phyloP scores from a whole-genome alignment of 2,113 vertebrate genomes.

The Perca fluviatilis region DNA sequence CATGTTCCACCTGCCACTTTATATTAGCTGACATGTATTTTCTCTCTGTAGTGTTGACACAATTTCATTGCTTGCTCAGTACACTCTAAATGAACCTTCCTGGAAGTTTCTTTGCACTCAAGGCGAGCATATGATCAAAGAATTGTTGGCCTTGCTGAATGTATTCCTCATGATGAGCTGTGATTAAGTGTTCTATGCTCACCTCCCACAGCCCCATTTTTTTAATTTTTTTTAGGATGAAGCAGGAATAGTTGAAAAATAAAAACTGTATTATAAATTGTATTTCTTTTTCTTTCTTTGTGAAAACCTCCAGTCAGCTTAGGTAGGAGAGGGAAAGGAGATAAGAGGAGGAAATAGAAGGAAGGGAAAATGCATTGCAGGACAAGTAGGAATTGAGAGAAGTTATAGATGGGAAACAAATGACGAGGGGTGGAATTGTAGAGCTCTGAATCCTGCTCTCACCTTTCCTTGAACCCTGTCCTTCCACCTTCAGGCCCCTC shows the following conservation, averaged over 20 bases:
- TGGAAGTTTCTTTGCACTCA: constrained; percentile 37
- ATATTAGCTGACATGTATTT: background rate
- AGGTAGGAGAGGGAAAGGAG: background rate
- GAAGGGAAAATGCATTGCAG: constrained; percentile 7
- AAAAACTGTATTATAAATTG: background rate
- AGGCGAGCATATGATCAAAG: constrained; percentile 55
- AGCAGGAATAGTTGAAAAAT: constrained; percentile 45
- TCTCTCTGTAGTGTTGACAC: constrained; percentile 29
- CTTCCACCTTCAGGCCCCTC: constrained; percentile 46
- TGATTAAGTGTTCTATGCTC: constrained; percentile 39
- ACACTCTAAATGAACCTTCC: constrained; percentile 43
- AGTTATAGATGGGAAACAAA: constrained; percentile 14
- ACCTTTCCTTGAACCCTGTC: constrained; percentile 69
- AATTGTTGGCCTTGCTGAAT: constrained; percentile 30
- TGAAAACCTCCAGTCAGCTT: constrained; percentile 19
- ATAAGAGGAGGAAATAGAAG: background rate
- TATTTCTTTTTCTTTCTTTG: constrained; percentile 23
- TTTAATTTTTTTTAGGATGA: constrained; percentile 29
- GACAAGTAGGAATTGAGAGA: background rate
- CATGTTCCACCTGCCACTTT: constrained; percentile 12
- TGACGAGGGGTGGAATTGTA: background rate
- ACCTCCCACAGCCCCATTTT: background rate
- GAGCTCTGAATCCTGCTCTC: constrained; percentile 36
- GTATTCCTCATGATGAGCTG: constrained; percentile 10
- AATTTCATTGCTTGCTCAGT: constrained; percentile 11